These are phyloP conservation scores for Calycopis cecrops DNA, from an alignment of 1,140 invertebrate species.

Conservation along the genomic window DNA sequence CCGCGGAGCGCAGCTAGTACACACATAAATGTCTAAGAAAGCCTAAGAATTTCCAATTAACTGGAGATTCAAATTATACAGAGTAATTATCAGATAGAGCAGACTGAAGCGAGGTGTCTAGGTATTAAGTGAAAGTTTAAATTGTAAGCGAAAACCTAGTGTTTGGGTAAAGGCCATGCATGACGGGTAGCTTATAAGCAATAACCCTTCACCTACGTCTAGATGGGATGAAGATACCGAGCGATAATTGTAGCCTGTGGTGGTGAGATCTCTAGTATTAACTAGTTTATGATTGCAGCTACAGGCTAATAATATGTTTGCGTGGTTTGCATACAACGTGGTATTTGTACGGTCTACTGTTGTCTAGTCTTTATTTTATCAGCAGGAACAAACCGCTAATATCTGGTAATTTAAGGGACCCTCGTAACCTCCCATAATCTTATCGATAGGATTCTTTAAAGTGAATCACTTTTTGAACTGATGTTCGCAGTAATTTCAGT, in stretches of 20 bases:
- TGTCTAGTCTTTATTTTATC: too few relatives aligned
- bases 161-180: constrained; percentile 34
- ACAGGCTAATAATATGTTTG: too few relatives aligned
- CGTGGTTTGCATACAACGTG: too few relatives aligned
- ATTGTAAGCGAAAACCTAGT: constrained; percentile 39
- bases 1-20: too few relatives aligned
- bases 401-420: too few relatives aligned
- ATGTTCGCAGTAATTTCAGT: too few relatives aligned
- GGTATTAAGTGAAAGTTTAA: constrained; percentile 47
- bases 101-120: constrained; percentile 26
- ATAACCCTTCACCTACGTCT: constrained; percentile 35
- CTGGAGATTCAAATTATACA: not conserved
- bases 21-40: not conserved
- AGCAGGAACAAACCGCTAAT: too few relatives aligned
- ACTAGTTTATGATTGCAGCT: not conserved
- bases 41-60: constrained; percentile 3
- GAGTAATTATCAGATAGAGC: constrained; percentile 24
- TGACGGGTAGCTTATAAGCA: constrained; percentile 42
- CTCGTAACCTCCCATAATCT: too few relatives aligned
- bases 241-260: constrained; percentile 29
- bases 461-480: too few relatives aligned
- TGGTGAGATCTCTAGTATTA: not conserved
- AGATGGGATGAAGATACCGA: constrained; percentile 40
- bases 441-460: too few relatives aligned
- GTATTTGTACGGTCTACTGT: too few relatives aligned